phyloP scores from a whole-genome alignment of 2,888 invertebrate species.

The Acrocera orbiculus region DNA sequence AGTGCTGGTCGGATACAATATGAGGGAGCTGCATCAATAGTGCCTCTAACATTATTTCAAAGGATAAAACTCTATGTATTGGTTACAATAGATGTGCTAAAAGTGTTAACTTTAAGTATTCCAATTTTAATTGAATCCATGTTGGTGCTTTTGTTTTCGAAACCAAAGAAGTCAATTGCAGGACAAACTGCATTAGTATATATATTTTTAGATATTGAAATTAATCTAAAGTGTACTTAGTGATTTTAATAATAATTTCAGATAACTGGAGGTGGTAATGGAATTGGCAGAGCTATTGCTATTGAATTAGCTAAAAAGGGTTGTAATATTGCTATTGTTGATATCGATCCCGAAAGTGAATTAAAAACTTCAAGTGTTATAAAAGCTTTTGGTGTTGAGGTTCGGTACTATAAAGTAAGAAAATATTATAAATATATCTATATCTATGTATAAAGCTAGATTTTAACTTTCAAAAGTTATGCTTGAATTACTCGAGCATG shows the following conservation, averaged over 20 bases:
- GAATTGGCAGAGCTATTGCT: constrained; percentile 32
- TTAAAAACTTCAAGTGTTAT: too few relatives aligned
- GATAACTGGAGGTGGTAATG: constrained; percentile 34
- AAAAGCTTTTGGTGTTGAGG: too few relatives aligned
- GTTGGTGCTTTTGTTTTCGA: neutral
- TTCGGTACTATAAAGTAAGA: too few relatives aligned
- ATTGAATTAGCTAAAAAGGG: constrained; percentile 28
- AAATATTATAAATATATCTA: too few relatives aligned
- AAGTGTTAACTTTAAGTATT: constrained; percentile 2
- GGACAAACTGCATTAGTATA: constrained; percentile 8
- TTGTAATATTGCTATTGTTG: constrained; percentile 30
- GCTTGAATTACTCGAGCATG: too few relatives aligned
- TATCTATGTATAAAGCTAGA: too few relatives aligned
- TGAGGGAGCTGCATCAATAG: constrained; percentile 5
- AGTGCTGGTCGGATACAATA: constrained; percentile 12
- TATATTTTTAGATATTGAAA: neutral
- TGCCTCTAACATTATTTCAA: constrained; percentile 5
- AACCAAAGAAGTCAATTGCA: neutral
- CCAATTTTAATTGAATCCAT: neutral
- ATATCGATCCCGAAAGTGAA: constrained; percentile 26
- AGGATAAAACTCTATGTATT: neutral
- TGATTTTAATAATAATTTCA: constrained; percentile 12
- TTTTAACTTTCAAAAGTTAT: too few relatives aligned
- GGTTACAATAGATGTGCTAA: neutral
- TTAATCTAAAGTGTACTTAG: neutral